phyloP scores from a whole-genome alignment of 2,113 vertebrate species.

The Panthera tigris region DNA sequence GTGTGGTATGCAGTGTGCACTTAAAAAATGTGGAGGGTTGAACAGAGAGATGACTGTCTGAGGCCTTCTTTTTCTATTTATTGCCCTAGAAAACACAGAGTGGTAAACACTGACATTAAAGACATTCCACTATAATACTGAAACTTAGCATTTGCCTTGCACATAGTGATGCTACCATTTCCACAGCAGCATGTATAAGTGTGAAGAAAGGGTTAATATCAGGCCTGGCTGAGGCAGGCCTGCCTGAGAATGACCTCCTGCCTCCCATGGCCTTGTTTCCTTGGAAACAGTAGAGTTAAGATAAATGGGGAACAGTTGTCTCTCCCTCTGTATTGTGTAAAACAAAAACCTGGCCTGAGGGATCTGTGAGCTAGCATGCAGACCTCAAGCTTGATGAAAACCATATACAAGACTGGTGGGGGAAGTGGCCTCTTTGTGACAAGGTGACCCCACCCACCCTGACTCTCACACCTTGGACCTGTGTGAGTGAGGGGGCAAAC shows the following conservation, averaged over 20 bases:
- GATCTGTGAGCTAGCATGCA: not conserved
- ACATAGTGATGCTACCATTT: not conserved
- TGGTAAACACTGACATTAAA: not conserved
- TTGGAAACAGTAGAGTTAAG: slow-evolving; percentile 67
- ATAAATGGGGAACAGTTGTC: slow-evolving; percentile 69
- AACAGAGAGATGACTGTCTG: not conserved
- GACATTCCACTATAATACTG: not conserved
- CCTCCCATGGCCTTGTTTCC: slow-evolving; percentile 58
- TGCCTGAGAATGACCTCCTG: slow-evolving; percentile 63
- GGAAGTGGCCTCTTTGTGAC: not conserved
- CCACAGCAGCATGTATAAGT: not conserved
- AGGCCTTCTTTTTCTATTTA: not conserved
- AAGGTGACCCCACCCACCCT: slow-evolving; percentile 8
- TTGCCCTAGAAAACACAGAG: not conserved
- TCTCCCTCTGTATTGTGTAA: slow-evolving; percentile 41
- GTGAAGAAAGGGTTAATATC: slow-evolving; percentile 64
- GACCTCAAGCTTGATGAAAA: slow-evolving; percentile 57
- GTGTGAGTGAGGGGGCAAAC: not conserved
- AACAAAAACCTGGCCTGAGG: slow-evolving; percentile 53
- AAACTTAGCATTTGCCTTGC: not conserved
- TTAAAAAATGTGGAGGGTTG: not conserved
- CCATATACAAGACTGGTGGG: not conserved
- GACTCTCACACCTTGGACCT: not conserved
- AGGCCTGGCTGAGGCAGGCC: not conserved
- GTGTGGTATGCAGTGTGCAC: not conserved